Conservation (phyloP, 2,113 vertebrate species). For the Brachypodius melanocephalos region DNA sequence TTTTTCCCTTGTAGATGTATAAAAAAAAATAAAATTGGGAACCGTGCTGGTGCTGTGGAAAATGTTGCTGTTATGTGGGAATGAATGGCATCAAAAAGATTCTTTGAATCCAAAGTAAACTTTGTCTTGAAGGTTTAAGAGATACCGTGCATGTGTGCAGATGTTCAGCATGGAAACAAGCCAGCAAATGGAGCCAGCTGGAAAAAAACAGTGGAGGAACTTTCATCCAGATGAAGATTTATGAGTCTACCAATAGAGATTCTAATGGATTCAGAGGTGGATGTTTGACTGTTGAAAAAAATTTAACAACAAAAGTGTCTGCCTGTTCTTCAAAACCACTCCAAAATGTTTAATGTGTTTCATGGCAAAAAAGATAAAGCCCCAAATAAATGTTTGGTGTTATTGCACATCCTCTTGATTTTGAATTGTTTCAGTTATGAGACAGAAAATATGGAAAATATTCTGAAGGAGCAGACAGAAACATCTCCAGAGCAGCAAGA, state of each 20-base stretch:
- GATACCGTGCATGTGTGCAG: not conserved
- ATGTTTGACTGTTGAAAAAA: not conserved
- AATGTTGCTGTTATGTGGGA: not conserved
- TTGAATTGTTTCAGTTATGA: not conserved
- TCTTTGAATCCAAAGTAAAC: not conserved
- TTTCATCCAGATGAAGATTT: not conserved
- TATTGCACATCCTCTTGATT: not conserved
- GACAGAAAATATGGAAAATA: not conserved
- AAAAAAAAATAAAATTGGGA: not conserved
- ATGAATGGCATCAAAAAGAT: not conserved
- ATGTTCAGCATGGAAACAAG: not conserved
- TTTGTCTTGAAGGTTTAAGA: not conserved
- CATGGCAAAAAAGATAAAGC: not conserved
- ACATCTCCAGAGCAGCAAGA: not conserved
- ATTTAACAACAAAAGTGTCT: not conserved
- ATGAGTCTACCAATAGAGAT: not conserved
- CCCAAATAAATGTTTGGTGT: not conserved
- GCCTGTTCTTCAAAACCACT: not conserved
- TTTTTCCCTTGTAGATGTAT: not conserved
- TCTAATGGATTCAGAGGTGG: not conserved
- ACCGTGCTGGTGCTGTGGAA: not conserved
- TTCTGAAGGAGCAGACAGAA: not conserved
- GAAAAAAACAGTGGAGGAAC: not conserved
- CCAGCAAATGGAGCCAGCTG: not conserved
- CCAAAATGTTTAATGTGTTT: not conserved